phyloP scores from a whole-genome alignment of 1,140 invertebrate species.

The Trialeurodes vaporariorum region DNA sequence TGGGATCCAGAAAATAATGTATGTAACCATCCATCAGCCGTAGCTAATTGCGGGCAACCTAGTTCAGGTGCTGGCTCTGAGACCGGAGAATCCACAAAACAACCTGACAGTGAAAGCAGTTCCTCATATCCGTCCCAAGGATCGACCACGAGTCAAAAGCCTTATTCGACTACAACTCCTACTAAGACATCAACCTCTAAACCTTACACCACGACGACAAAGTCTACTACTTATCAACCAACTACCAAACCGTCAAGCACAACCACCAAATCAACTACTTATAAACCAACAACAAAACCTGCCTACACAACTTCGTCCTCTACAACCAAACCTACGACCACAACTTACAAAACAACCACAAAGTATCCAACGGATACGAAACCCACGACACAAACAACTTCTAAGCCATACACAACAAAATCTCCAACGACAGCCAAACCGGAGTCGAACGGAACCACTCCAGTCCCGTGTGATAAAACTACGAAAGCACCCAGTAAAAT shows the following conservation, averaged over 20 bases:
- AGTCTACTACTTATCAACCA: neutral
- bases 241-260: neutral
- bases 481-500: slow-evolving; percentile 22
- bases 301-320: neutral
- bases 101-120: neutral
- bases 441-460: neutral
- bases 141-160: neutral
- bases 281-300: neutral
- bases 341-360: neutral
- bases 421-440: neutral
- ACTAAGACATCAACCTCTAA: neutral
- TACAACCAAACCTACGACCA: neutral
- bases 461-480: slow-evolving; percentile 12
- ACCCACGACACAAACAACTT: neutral
- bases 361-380: neutral
- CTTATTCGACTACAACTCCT: neutral
- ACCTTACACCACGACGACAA: too few species aligned
- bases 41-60: slow-evolving; percentile 18
- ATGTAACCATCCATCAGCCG: slow-evolving; percentile 38
- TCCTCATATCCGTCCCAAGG: neutral
- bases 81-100: neutral
- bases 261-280: neutral
- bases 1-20: slow-evolving; percentile 37
- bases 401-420: neutral
- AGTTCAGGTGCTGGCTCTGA: too few species aligned